Evolutionary conservation across 2,888 invertebrate genomes (phyloP), one percentile per base, ranked within the genome.

Genomic region (Brachylomia viminalis): DNA sequence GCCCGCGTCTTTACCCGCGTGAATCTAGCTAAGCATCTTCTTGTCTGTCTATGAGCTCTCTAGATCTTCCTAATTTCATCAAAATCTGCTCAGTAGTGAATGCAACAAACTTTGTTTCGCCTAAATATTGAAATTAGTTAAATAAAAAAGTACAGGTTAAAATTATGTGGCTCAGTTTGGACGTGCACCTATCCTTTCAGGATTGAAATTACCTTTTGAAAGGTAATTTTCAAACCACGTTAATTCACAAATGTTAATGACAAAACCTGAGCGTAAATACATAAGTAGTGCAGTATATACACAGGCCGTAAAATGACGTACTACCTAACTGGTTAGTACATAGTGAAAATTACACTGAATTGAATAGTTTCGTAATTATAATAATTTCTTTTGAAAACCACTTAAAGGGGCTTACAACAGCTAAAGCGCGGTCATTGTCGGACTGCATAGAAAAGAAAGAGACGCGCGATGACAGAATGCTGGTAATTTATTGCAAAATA

Each of bases 321-420:
- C 3, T 11, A 56, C 1, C 11, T 13, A 61, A 17, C 33, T 6
- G 45, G 20, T 27, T 45, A 23, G 42, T 42, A 59, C 33, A 27
- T 7, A 20, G 20, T 38, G 67, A 15, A 47, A 59, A 66, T 59
- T 65, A 64, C 49, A 45, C 33, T 10, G 7, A 52, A 54, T 10
- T 38, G 23, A 72, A 52, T 72, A 20, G 42, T 49, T 59, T 59
- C 4, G n/a, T 52, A 33, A 52, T 65, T 58, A 42, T n/a, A 52
- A 70, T 38, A 20, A 23, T 58, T 27, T 23, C 1, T 27, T 23
- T 17, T 69, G 15, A 38, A 33, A 33, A 45, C 7, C 23, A 23
- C 7, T 2, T n/a, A n/a, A n/a, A n/a, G n/a, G n/a, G n/a, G n/a
- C n/a, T n/a, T n/a, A n/a, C n/a, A n/a, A n/a, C n/a, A n/a, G n/a